Conservation (phyloP, 2,888 invertebrate species). For the Schrankia costaestrigalis region DNA sequence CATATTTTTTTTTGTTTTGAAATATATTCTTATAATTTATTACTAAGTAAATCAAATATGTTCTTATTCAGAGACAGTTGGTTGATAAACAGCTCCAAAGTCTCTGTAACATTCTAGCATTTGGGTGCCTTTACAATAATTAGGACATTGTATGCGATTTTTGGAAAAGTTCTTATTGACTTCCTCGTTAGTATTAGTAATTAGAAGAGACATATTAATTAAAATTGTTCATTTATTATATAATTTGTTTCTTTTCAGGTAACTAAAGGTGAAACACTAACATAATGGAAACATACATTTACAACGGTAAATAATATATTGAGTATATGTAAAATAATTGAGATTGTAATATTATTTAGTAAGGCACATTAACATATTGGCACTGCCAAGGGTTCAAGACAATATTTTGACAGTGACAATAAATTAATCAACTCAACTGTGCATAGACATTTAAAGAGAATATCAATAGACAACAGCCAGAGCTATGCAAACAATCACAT, state of each 20-base stretch:
- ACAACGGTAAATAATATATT: background rate
- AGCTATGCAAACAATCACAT: too few relatives aligned
- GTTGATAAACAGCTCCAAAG: too few relatives aligned
- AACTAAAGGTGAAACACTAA: constrained; percentile 93
- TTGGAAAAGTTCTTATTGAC: background rate
- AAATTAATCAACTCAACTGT: background rate
- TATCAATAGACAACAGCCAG: too few relatives aligned
- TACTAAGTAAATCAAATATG: too few relatives aligned
- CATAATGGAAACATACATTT: constrained; percentile 68
- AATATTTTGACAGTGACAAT: too few relatives aligned
- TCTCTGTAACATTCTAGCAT: too few relatives aligned
- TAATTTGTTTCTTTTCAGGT: constrained; percentile 77
- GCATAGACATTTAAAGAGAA: background rate
- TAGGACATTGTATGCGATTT: background rate
- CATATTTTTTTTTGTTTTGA: too few relatives aligned
- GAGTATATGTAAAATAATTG: background rate
- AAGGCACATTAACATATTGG: too few relatives aligned
- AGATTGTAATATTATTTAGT: constrained; percentile 4
- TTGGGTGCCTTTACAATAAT: too few relatives aligned
- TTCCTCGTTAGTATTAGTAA: background rate
- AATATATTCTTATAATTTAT: too few relatives aligned
- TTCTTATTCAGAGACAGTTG: too few relatives aligned
- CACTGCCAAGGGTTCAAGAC: too few relatives aligned
- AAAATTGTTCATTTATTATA: background rate
- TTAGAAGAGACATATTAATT: background rate